Evolutionary conservation across 2,888 invertebrate genomes (phyloP), one percentile per base, ranked within the genome.

Genomic region (Oscheius sp.): DNA sequence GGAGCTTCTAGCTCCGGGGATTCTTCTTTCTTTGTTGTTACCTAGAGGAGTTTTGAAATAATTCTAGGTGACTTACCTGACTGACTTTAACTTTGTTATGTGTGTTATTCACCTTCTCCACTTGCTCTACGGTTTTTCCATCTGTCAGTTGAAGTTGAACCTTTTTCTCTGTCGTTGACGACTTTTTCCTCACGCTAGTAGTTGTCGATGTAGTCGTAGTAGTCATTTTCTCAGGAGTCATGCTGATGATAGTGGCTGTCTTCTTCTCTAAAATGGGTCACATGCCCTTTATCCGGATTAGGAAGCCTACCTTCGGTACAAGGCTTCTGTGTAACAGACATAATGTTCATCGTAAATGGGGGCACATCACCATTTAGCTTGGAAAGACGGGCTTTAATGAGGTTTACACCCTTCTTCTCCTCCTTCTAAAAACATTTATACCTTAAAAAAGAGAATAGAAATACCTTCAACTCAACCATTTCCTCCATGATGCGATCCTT

Each of bases 201-300:
- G 73, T 76, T 33, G 75, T 75, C 32, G 73, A 71, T 38, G 71
- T 73, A 22, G 73, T 75, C 47, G 75, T 73, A 30, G 73, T 73
- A n/a, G 68, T 71, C 28, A 70, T 67, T 50, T 72, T 75, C 50
- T 75, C 75, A 17, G 70, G 61, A 17, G 68, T 72, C 65, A 73
- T 59, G 33, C 62, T 66, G 32, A 75, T 64, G 32, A 66, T 30
- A 8, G 12, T 41, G 2, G 28, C 6, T 24, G 59, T 24, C 26
- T 59, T 59, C 28, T 59, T 44, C 12, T 59, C 59, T 59, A 22
- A 47, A 47, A 22, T 22, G 14, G 14, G 14, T 22, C 24, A 17
- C 2, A 12, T 47, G 4, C 12, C 22, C 20, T 57, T 41, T 9
- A 14, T n/a, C 17, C 32, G 14, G 24, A 22, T 36, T 8, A 17